These are phyloP conservation scores for Polietes domitor DNA, from an alignment of 2,888 invertebrate species.

Conservation along the genomic window DNA sequence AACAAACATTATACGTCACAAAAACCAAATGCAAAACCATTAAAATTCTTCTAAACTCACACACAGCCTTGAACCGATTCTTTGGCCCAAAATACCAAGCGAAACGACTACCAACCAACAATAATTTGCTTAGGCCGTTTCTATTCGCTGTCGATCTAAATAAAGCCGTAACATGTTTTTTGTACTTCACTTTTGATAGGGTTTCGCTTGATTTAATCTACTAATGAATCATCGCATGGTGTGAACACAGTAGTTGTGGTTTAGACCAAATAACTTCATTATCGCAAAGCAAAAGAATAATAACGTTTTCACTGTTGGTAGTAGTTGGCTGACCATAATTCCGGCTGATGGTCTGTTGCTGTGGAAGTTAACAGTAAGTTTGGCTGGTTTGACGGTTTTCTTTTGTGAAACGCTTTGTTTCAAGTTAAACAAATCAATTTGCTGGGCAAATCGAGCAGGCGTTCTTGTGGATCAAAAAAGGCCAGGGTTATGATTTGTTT, in stretches of 20 bases:
- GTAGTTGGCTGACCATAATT: conserved; percentile 40
- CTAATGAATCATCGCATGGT: conserved; percentile 55
- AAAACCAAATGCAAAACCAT: conserved; percentile 8
- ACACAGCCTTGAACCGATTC: conserved; percentile 15
- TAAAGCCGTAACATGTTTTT: conserved; percentile 15
- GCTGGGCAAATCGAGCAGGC: background rate
- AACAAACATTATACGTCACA: conserved; percentile 12
- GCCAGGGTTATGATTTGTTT: conserved; percentile 53
- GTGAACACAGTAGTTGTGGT: no score
- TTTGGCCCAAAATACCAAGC: background rate
- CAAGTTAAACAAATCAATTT: conserved; percentile 22
- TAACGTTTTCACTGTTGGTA: conserved; percentile 26
- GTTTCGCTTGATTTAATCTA: conserved; percentile 43
- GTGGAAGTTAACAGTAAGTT: conserved; percentile 5
- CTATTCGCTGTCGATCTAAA: background rate
- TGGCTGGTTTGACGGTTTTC: background rate
- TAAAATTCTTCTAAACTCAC: conserved; percentile 1
- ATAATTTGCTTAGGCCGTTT: background rate
- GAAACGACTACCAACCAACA: conserved; percentile 17
- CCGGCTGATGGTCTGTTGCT: conserved; percentile 50
- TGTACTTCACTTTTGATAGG: conserved; percentile 30
- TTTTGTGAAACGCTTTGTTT: conserved; percentile 37
- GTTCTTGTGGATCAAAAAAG: conserved; percentile 48
- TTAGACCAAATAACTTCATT: conserved; percentile 22
- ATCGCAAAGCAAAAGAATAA: conserved; percentile 36